phyloP scores from a whole-genome alignment of 2,113 vertebrate genomes.

The Chaetodon trifascialis region DNA sequence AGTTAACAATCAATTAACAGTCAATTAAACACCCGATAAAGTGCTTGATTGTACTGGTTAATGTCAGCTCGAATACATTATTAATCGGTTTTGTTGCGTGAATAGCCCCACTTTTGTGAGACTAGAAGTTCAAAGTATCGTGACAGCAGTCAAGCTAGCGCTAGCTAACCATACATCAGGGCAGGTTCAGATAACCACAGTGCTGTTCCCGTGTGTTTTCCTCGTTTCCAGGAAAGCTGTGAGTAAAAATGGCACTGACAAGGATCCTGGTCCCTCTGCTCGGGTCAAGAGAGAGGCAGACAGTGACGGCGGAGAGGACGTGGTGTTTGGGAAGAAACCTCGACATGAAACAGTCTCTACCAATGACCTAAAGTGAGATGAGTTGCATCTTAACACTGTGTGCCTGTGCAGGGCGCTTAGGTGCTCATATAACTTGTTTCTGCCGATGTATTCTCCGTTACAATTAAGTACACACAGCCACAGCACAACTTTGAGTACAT shows the following conservation, averaged over 20 bases:
- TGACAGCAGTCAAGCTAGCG: background rate
- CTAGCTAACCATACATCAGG: background rate
- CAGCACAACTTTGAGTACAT: background rate
- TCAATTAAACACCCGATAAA: background rate
- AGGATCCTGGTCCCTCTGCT: constrained; percentile 55
- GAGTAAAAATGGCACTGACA: constrained; percentile 70
- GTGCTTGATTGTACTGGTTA: background rate
- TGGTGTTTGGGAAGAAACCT: constrained; percentile 87
- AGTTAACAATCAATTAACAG: background rate
- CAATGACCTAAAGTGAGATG: constrained; percentile 90
- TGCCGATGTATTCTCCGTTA: background rate
- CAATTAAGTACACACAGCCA: too few species aligned
- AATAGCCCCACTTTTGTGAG: accelerated
- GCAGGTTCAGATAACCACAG: background rate
- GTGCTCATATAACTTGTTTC: background rate
- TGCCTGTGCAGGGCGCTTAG: background rate
- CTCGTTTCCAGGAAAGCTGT: constrained; percentile 80
- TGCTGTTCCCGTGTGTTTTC: background rate
- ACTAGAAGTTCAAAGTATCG: background rate
- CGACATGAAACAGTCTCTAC: constrained; percentile 85
- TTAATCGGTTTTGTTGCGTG: too few species aligned
- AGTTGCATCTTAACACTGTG: background rate
- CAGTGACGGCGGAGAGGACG: constrained; percentile 81
- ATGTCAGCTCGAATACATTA: accelerated
- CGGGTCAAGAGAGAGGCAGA: constrained; percentile 87